phyloP scores from a whole-genome alignment of 2,797 vertebrate species.

The Tapera naevia region DNA sequence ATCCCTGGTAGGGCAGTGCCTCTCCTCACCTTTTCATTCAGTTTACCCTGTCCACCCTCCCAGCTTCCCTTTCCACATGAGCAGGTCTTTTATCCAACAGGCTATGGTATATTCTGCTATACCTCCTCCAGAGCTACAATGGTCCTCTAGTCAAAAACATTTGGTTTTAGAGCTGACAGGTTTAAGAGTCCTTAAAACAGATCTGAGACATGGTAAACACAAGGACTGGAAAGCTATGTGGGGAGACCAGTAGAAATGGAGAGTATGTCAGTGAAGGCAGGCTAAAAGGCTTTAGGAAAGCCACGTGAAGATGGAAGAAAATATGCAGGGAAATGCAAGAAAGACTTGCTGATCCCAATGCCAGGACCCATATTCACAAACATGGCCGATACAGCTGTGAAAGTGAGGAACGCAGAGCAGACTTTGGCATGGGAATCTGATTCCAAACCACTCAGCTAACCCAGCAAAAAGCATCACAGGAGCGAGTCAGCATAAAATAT shows the following conservation, averaged over 20 bases:
- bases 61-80: neutral
- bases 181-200: neutral
- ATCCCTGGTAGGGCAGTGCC: accelerated
- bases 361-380: neutral
- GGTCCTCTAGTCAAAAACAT: neutral
- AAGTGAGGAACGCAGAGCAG: neutral
- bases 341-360: accelerated
- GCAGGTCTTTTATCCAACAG: neutral
- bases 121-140: neutral
- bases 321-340: neutral
- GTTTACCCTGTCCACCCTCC: neutral
- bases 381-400: accelerated
- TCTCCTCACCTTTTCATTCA: neutral
- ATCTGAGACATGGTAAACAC: neutral
- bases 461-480: neutral
- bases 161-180: neutral
- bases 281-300: neutral
- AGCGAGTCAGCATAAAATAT: neutral
- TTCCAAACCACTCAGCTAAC: neutral
- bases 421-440: accelerated
- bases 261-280: accelerated
- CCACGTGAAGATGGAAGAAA: neutral
- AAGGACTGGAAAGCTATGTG: neutral
- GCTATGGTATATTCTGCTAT: accelerated
- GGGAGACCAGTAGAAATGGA: neutral